Evolutionary conservation across 2,113 vertebrate species (phyloP).

Genomic region (Picathartes gymnocephalus): DNA sequence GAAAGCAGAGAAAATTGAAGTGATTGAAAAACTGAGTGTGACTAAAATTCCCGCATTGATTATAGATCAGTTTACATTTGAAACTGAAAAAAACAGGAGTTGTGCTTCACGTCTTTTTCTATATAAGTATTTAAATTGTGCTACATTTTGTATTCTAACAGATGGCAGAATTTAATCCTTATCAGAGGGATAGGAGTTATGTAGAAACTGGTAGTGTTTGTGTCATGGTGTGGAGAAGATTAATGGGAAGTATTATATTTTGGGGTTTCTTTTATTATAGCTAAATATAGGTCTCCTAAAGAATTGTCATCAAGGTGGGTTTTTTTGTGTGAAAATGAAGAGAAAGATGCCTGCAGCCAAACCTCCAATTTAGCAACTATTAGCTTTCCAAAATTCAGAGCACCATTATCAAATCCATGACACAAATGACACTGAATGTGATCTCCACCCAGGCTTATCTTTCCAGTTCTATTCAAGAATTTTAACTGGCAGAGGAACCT

Average conservation of each 20-base stretch:
- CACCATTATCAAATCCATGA: not conserved
- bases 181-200: not conserved
- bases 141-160: conserved; percentile 28
- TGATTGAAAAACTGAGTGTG: conserved; percentile 29
- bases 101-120: not conserved
- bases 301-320: fast-evolving
- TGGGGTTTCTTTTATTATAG: not conserved
- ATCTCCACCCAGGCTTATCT: not conserved
- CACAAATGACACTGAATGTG: not conserved
- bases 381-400: not conserved
- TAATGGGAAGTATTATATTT: not conserved
- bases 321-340: not conserved
- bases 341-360: not conserved
- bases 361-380: not conserved
- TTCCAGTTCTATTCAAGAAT: not conserved
- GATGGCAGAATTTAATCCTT: not conserved
- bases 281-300: not conserved
- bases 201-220: not conserved
- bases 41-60: conserved; percentile 38
- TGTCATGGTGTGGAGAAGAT: not conserved
- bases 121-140: not conserved
- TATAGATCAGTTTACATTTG: conserved; percentile 59
- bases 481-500: not conserved
- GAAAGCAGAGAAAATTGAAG: conserved; percentile 52
- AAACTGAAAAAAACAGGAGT: not conserved